Base-by-base conservation (phyloP, 2,888 invertebrate species). In the Limnephilus marmoratus region DNA sequence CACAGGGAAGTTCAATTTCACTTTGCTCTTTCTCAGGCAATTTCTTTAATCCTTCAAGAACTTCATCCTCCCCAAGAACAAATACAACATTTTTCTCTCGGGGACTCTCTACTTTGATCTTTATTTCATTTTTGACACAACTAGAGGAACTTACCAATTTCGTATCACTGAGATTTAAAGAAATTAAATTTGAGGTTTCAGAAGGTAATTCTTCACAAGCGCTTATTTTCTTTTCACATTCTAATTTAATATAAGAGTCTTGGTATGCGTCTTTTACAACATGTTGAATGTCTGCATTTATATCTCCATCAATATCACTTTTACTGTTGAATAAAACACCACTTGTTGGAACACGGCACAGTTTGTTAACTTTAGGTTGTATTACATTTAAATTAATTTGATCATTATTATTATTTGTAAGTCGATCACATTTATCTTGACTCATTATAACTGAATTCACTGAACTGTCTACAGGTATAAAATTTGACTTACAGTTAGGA, bases 21-120 rank as follows among this genome's bases (percentile, higher is more conserved):
- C 11, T 89, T 12, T 89, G 29, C 18, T 89, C 31, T 37, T 89
- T 89, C n/a, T n/a, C 18, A 95, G 95, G 93, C 45, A 49, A 82
- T 95, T 95, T 89, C 94, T 97, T 97, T 86, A 97, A 94, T 85
- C 97, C 97, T 5, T 97, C 96, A 81, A 97, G 94, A 94, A 97
- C 96, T 93, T 98, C 98, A 94, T 97, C 96, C 92, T 98, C 98
- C 34, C 98, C 98, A 87, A 98, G 94, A 7, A 97, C 97, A 94
- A 98, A 98, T 13, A 98, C 95, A 0, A 98, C 98, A 53, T 95
- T 94, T 93, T 95, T 95, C 93, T 89, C 80, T 24, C 18, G 37
- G 5, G 83, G 37, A 83, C 83, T 83, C 83, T 83, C 83, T 37
- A 24, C 24, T 37, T 24, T 9, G 24, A 37, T 34, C 24, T 83